These are phyloP conservation scores for Chymomyza caudatula DNA, from an alignment of 2,888 invertebrate genomes.

Conservation along the genomic window DNA sequence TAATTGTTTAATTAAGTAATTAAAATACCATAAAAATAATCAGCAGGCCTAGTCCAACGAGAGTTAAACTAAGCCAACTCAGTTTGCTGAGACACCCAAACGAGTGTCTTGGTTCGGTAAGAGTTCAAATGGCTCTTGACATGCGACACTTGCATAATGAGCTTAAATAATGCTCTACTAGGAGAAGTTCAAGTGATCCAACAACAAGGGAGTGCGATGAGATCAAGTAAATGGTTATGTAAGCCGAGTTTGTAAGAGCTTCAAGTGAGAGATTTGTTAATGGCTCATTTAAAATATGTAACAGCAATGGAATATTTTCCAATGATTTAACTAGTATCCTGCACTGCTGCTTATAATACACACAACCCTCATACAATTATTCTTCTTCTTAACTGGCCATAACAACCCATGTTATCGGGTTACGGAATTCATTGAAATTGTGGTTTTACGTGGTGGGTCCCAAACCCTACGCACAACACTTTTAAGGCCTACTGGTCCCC, in stretches of 20 bases:
- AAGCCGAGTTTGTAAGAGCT: too few species aligned
- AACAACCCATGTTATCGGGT: too few species aligned
- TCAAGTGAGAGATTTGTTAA: too few species aligned
- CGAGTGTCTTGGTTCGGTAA: constrained; percentile 6
- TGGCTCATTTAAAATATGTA: not conserved
- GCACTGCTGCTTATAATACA: too few species aligned
- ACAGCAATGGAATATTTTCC: too few species aligned
- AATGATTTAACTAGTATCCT: too few species aligned
- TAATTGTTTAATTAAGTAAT: constrained; percentile 72
- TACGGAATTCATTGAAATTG: too few species aligned
- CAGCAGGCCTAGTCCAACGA: constrained; percentile 38
- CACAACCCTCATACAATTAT: too few species aligned
- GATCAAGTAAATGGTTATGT: not conserved
- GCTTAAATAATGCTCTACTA: not conserved
- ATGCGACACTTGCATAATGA: constrained; percentile 41
- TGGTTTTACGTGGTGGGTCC: too few species aligned
- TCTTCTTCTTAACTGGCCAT: too few species aligned
- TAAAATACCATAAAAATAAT: constrained; percentile 68
- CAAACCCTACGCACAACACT: too few species aligned
- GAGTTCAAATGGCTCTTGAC: constrained; percentile 58
- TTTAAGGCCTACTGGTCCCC: too few species aligned
- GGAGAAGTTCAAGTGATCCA: not conserved
- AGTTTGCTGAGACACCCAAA: constrained; percentile 7
- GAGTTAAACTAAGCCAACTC: not conserved
- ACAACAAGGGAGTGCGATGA: not conserved